Percentiles rank a stretch among this genome's conserved stretches.
These are phyloP conservation scores for Pluvianellus socialis DNA, from an alignment of 2,113 vertebrate genomes.

Conservation along the genomic window DNA sequence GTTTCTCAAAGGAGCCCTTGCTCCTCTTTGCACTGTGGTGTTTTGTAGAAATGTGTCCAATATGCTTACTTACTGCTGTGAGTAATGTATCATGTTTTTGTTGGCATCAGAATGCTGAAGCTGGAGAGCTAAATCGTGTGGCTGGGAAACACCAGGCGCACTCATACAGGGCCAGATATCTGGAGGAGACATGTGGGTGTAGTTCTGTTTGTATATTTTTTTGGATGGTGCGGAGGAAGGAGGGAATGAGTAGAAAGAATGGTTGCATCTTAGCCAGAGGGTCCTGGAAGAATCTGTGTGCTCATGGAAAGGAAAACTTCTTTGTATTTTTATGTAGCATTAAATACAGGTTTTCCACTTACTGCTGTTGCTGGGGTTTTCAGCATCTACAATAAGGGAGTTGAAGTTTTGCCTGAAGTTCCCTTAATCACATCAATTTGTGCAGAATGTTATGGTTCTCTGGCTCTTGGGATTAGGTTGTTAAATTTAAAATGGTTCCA, in stretches of 20 bases:
- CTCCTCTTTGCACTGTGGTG: background rate
- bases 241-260: background rate
- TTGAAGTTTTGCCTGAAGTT: background rate
- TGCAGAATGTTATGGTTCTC: background rate
- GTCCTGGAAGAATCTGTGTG: background rate
- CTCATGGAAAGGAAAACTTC: background rate
- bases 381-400: background rate
- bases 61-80: background rate
- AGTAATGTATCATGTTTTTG: constrained; percentile 2
- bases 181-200: constrained; percentile 33
- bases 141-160: constrained; percentile 24
- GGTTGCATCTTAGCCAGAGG: background rate
- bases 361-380: background rate
- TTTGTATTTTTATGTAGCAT: background rate
- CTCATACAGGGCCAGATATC: background rate
- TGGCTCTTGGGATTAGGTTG: background rate
- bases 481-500: background rate
- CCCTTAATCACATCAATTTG: background rate
- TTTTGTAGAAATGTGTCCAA: background rate
- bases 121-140: background rate
- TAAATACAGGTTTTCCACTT: background rate
- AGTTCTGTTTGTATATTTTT: constrained; percentile 23
- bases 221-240: background rate
- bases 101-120: constrained; percentile 16
- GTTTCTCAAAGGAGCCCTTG: constrained; percentile 1